A percentile compares a stretch with the other conserved stretches of the same genome.
Evolutionary conservation across 1,140 invertebrate species (phyloP).

Genomic region (Vanessa tameamea): DNA sequence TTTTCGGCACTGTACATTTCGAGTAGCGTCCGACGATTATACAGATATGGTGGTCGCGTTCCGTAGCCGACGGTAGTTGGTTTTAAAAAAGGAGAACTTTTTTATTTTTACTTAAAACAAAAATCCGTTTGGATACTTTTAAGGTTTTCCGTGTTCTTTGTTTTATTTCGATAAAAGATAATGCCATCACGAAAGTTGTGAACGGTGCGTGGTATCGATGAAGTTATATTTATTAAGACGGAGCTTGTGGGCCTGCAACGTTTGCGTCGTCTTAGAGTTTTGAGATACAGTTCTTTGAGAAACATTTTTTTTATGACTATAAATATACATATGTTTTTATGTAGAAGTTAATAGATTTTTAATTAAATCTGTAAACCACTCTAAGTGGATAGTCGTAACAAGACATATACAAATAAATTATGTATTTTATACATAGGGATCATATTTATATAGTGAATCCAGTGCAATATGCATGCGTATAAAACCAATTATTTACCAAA

Average conservation of each 20-base stretch:
- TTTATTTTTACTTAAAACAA: constrained; percentile 63
- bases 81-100: constrained; percentile 61
- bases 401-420: no score
- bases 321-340: no score
- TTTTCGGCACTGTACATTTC: constrained; percentile 70
- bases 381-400: no score
- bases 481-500: no score
- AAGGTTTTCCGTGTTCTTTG: constrained; percentile 54
- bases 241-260: neutral
- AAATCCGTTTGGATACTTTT: constrained; percentile 64
- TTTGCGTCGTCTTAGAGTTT: no score
- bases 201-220: constrained; percentile 36
- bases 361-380: no score
- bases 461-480: no score
- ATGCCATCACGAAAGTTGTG: constrained; percentile 60
- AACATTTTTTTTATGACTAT: no score
- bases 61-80: constrained; percentile 72
- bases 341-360: no score
- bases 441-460: no score
- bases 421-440: no score
- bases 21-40: constrained; percentile 75
- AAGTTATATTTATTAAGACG: constrained; percentile 25
- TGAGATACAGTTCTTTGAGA: no score
- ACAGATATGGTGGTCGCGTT: constrained; percentile 72
- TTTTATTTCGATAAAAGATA: constrained; percentile 69